Base-by-base conservation (phyloP, 2,888 invertebrate species). In the Pseudeuparius sepicola region DNA sequence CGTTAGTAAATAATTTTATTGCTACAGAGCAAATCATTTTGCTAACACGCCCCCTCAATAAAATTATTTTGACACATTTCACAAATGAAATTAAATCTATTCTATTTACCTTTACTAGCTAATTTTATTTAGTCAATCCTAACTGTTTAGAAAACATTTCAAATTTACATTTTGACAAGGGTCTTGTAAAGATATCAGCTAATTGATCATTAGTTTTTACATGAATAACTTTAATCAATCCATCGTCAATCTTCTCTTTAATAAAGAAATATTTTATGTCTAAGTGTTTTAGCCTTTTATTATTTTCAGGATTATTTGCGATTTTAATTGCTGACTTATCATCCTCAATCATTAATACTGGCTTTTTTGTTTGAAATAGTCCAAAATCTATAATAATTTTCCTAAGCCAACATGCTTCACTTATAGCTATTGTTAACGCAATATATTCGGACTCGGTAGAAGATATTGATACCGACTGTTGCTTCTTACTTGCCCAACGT, bases 321-420 rank as follows among this genome's bases (percentile, higher is more conserved):
- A 41, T 28, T 18, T 31, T 30, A 5, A 35, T 40, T 24, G 27
- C 39, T 9, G 24, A 37, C 14, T 31, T 31, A 31, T 41, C 36
- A 17, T 41, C 41, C 24, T 41, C 41, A 33, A 11, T 34, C 13
- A 40, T 32, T 10, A 24, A 15, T 6, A 37, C 36, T 32, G 30
- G 16, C 14, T 25, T 14, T 14, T 32, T 11, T 23, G 5, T 31
- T 20, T 4, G 23, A 18, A 9, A 12, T 7, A 34, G 11, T 14
- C 12, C 13, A 35, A 37, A 37, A 28, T 37, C 37, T 26, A 7
- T 23, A 18, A 54, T 27, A 23, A 40, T 11, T 16, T 41, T 36
- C 35, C 36, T 44, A n/a, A 52, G 20, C 51, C 55, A 53, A 24
- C 52, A 34, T 5, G 47, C 29, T 33, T 56, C 53, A n/a, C 45